Evolutionary conservation across 2,888 invertebrate genomes (phyloP).

Genomic region (Pristionchus japonicus): DNA sequence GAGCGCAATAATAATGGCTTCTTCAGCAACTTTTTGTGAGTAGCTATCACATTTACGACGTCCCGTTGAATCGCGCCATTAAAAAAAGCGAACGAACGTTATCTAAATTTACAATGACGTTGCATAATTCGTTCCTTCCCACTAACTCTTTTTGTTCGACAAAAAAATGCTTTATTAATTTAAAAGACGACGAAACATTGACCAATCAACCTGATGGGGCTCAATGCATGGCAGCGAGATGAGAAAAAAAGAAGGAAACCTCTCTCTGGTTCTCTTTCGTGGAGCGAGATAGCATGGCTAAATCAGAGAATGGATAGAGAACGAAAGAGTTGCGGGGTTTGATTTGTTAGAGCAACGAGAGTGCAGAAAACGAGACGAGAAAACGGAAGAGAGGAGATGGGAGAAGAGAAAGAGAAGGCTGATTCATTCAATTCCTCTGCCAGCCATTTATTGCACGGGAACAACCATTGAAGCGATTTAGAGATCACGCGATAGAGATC

Average conservation of each 20-base stretch:
- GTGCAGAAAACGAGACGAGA: constrained; percentile 8
- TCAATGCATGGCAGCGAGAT: not conserved
- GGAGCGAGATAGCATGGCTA: not conserved
- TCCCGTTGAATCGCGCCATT: not conserved
- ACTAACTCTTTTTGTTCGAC: not conserved
- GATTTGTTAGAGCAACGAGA: constrained; percentile 32
- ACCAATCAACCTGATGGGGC: not conserved
- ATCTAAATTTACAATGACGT: not conserved
- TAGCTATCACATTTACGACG: not conserved
- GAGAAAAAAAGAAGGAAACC: not conserved
- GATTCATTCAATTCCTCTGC: not conserved
- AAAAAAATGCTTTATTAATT: not conserved
- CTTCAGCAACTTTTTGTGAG: not conserved
- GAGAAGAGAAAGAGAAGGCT: not conserved
- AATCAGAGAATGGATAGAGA: not conserved
- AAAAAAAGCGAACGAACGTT: not conserved
- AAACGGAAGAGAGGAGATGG: not conserved
- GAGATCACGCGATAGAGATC: not conserved
- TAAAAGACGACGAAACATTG: not conserved
- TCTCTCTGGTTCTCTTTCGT: too few relatives aligned
- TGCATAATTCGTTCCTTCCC: not conserved
- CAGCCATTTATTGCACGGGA: not conserved
- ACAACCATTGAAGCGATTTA: not conserved
- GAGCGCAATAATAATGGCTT: not conserved
- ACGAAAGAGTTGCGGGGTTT: not conserved